These are phyloP conservation scores for Pemphredon lugubris DNA, from an alignment of 2,888 invertebrate species.

Conservation along the genomic window DNA sequence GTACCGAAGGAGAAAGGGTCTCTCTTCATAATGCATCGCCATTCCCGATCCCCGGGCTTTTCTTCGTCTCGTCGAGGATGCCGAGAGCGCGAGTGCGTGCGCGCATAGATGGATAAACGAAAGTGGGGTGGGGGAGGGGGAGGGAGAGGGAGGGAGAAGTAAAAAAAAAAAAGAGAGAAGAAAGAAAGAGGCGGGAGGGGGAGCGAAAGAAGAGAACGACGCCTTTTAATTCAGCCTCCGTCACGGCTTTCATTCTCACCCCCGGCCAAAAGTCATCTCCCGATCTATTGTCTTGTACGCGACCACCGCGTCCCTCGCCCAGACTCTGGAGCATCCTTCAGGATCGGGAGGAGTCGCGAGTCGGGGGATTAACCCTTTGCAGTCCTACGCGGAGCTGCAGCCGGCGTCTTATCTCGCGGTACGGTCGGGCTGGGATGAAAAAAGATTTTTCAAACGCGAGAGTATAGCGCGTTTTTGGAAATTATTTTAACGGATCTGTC, in stretches of 20 bases:
- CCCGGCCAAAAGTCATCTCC: slow-evolving; percentile 32
- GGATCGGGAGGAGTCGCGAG: no score
- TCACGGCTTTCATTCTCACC: slow-evolving; percentile 15
- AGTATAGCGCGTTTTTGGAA: no score
- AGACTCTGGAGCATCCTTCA: no score
- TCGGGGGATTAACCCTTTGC: no score
- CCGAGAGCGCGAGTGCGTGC: not conserved
- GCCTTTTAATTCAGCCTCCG: slow-evolving; percentile 52
- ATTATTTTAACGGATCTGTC: no score
- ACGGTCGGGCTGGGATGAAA: no score
- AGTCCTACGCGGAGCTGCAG: no score
- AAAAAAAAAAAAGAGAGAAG: not conserved
- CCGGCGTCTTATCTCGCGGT: no score
- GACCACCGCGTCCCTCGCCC: no score
- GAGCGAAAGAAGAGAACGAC: slow-evolving; percentile 1
- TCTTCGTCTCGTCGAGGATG: slow-evolving; percentile 43
- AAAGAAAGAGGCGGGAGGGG: not conserved
- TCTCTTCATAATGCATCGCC: slow-evolving; percentile 65
- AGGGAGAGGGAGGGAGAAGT: slow-evolving; percentile 1
- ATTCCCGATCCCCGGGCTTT: slow-evolving; percentile 49
- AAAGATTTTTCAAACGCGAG: no score
- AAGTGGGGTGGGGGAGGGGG: not conserved
- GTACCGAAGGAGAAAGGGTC: slow-evolving; percentile 21
- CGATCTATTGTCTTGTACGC: slow-evolving; percentile 39
- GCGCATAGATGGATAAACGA: not conserved